These are phyloP conservation scores for Sturnus vulgaris DNA, from an alignment of 2,113 vertebrate species.

Conservation along the genomic window DNA sequence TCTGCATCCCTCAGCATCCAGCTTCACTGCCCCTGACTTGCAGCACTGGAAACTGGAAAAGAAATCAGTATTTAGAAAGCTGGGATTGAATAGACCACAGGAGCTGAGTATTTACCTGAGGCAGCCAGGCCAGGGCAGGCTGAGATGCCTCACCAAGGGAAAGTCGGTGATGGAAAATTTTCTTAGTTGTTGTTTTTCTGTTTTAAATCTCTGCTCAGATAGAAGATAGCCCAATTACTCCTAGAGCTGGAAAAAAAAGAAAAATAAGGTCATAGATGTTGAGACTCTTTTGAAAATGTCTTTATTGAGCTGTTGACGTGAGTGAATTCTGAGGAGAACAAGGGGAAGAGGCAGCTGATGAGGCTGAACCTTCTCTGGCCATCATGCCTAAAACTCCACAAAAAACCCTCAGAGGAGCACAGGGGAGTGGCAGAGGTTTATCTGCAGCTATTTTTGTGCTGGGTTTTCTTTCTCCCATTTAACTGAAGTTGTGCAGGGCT, in stretches of 20 bases:
- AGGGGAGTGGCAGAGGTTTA: background rate
- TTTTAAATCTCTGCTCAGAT: background rate
- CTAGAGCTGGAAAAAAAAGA: background rate
- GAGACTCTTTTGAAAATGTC: background rate
- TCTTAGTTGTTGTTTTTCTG: background rate
- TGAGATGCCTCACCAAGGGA: background rate
- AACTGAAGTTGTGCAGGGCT: background rate
- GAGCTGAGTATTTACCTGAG: background rate
- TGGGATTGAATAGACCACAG: background rate
- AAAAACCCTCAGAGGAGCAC: rapidly evolving
- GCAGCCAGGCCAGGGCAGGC: background rate
- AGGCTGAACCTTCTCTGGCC: background rate
- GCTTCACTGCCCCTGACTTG: background rate
- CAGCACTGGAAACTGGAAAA: background rate
- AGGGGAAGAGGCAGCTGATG: background rate
- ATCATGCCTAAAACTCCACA: background rate
- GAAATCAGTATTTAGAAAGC: background rate
- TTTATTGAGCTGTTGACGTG: background rate
- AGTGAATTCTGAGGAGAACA: background rate
- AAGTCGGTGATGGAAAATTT: background rate
- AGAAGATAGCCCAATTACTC: background rate
- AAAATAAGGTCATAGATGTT: background rate
- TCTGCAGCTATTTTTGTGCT: background rate
- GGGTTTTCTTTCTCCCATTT: background rate
- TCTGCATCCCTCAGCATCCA: background rate